Evolutionary conservation across 2,797 vertebrate species (phyloP), one percentile per base, ranked within the genome.

Genomic region (Sphenopsis melanotis): DNA sequence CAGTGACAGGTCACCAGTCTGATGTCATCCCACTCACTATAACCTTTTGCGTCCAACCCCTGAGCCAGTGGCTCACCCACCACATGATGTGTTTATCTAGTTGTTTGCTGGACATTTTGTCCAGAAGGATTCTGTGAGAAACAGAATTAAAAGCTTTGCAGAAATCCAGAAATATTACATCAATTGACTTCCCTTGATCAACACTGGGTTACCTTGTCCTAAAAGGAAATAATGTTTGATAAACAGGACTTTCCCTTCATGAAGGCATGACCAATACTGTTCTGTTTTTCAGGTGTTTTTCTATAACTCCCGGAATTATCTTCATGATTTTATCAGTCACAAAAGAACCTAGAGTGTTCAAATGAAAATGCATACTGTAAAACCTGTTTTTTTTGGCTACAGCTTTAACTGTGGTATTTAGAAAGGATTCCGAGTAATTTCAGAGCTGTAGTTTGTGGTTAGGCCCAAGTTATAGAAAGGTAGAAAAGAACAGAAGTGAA

Each of bases 31-130:
- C 27, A 17, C 20, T 47, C 27, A 47, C 22, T 49, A 2, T 16
- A n/a, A 49, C 3, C 4, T 20, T 55, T 61, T 49, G 11, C 12
- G 22, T 10, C 36, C 49, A 49, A 26, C 34, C 11, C 1, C 0
- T 26, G 34, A 61, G 27, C 9, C 63, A 61, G 13, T 3, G n/a
- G 9, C 13, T 42, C 36, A 29, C 27, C 7, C 32, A 21, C 5
- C 2, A 29, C 32, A 37, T 29, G 15, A n/a, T 61, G 16, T 30
- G 19, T 29, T 49, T 55, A 42, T 41, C 11, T 18, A 36, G 10
- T 9, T 37, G 6, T 39, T 24, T 34, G 3, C 32, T 12, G 32
- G 27, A 20, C n/a, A 20, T 56, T 53, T 42, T 21, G 27, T 72
- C n/a, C 37, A 50, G 23, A 20, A 71, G 19, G 16, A n/a, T 44